Conservation (phyloP, 1,140 invertebrate species). For the Vanessa atalanta region DNA sequence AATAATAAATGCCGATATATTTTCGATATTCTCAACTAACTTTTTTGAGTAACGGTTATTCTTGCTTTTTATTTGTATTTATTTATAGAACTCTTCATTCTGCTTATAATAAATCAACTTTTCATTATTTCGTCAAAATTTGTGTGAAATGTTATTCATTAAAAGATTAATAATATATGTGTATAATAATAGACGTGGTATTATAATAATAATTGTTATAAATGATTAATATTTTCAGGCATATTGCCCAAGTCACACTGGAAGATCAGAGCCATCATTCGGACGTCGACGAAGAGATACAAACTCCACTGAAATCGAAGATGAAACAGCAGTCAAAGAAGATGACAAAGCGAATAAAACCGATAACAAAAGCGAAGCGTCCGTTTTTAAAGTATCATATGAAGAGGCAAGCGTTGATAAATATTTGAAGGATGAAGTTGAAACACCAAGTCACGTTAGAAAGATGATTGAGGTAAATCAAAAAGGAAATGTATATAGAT, state of each 20-base stretch:
- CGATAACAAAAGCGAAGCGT: slow-evolving; percentile 51
- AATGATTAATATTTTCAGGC: slow-evolving; percentile 74
- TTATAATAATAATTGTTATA: too few species aligned
- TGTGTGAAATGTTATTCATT: too few species aligned
- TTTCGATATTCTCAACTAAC: background rate
- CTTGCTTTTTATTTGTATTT: too few species aligned
- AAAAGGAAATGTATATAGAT: background rate
- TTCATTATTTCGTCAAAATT: too few species aligned
- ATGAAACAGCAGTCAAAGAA: slow-evolving; percentile 46
- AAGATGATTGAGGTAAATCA: slow-evolving; percentile 90
- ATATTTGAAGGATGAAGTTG: slow-evolving; percentile 79
- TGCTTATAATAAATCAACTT: too few species aligned
- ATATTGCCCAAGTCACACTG: slow-evolving; percentile 87
- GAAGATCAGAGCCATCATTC: slow-evolving; percentile 90
- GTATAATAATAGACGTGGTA: too few species aligned
- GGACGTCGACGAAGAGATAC: slow-evolving; percentile 85
- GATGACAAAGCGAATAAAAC: slow-evolving; percentile 47
- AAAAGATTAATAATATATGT: too few species aligned
- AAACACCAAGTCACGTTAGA: slow-evolving; percentile 87
- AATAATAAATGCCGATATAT: background rate
- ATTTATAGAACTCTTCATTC: too few species aligned
- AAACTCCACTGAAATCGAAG: slow-evolving; percentile 70
- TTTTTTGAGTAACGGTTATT: background rate
- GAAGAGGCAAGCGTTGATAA: slow-evolving; percentile 72
- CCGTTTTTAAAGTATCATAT: slow-evolving; percentile 67